Evolutionary conservation across 2,113 vertebrate genomes (phyloP), one percentile per base, ranked within the genome.

Genomic region (Hepsetus odoe): DNA sequence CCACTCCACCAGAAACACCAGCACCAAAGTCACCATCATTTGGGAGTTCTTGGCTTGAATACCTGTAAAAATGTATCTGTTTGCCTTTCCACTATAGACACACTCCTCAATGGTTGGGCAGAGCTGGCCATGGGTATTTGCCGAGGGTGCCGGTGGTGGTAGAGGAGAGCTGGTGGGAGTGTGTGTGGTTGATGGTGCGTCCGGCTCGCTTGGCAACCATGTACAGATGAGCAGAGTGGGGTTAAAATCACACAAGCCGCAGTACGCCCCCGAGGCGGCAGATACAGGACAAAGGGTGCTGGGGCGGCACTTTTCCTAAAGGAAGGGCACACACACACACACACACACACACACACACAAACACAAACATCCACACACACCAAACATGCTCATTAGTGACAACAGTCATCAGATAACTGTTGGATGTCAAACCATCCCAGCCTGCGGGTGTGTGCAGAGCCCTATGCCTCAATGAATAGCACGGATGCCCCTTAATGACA

Each of bases 221-320:
- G 90, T 90, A 85, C 95, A 97, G 68, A 90, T 70, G 1, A 86
- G 89, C 49, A 77, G 82, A 24, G 88, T 88, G 11, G 90, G 84
- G 86, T 95, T 89, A 85, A 97, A 95, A 88, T 95, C 91, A 88
- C 96, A 97, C 74, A 82, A 86, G 20, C 95, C 94, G 70, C 96
- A 98, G 67, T 91, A 90, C 10, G 94, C 92, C 26, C 88, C 89
- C 42, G 86, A 83, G 61, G 92, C 89, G 69, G 83, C 77, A 13
- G 92, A 88, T 5, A 81, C 38, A 0, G 95, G 95, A 85, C 96
- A 98, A 72, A 97, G 46, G 8, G 81, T 42, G 24, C 85, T 90
- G 62, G 88, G 91, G n/a, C 81, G 80, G 79, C 95, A 98, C 65
- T 82, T 89, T 80, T 83, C 87, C 88, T 91, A 88, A 58, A 92